Evolutionary conservation across 2,113 vertebrate species (phyloP), one percentile per base, ranked within the genome.

Genomic region (Siniperca knerii): DNA sequence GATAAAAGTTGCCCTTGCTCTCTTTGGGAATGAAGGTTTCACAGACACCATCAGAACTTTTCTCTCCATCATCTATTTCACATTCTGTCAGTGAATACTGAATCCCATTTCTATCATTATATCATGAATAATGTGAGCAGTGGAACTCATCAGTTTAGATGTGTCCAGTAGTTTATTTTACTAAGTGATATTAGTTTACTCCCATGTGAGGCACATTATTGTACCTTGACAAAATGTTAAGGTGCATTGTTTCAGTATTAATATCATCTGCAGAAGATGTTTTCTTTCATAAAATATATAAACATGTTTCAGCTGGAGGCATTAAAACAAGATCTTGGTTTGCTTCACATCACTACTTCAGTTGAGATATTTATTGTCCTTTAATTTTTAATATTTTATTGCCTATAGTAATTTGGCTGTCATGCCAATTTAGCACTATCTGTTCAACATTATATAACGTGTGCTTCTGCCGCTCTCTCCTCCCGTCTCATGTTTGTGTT

Each of bases 1-100:
- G 74, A 82, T 82, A 62, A 81, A 74, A 75, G 70, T 35, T 79
- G 46, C 74, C 71, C 40, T 75, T 67, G 23, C 48, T 21, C 35
- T 73, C 69, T n/a, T 37, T 58, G 69, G 40, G 69, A 71, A 57
- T 20, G 23, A n/a, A n/a, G 10, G 55, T 57, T 57, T 57, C 55
- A 11, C 21, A 11, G 21, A 57, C 21, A n/a, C 9, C 9, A 1
- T 57, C 55, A 57, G 8, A 57, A 57, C 9, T 33, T 65, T 55
- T 73, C 48, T 66, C n/a, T 46, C n/a, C 61, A 54, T 57, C 79
- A 66, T 81, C 48, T 65, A n/a, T 67, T 81, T 67, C 35, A 48
- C 52, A 74, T 73, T 46, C 20, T 10, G 29, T 10, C 25, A 40
- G 54, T 60, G 50, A 58, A 25, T 5, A n/a, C 9, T 11, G 8